Conservation (phyloP, 2,888 invertebrate species). For the Zhengitettix transpicula region DNA sequence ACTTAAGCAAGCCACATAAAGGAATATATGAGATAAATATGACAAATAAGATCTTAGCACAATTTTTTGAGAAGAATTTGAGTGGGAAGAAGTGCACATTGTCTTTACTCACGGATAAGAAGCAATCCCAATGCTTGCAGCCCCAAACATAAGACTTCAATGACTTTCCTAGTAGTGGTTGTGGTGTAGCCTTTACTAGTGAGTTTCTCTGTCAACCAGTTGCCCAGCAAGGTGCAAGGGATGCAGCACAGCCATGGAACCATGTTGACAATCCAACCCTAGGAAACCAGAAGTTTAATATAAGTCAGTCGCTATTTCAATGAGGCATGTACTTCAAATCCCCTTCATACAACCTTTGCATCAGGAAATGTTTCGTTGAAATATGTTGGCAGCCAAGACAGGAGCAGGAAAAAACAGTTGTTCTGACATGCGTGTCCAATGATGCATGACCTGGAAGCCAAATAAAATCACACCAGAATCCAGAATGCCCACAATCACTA, state of each 20-base stretch:
- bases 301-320: background rate
- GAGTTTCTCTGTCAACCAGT: constrained; percentile 40
- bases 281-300: background rate
- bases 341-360: constrained; percentile 28
- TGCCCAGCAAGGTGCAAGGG: constrained; percentile 43
- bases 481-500: background rate
- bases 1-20: too few relatives aligned
- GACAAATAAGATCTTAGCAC: too few relatives aligned
- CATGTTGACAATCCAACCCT: constrained; percentile 55
- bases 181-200: constrained; percentile 34
- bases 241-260: constrained; percentile 50
- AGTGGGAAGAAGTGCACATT: too few relatives aligned
- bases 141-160: constrained; percentile 34
- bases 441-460: constrained; percentile 39
- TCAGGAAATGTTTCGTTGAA: constrained; percentile 52
- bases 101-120: constrained; percentile 20
- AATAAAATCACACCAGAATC: too few relatives aligned
- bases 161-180: constrained; percentile 33
- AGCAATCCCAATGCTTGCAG: constrained; percentile 33
- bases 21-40: too few relatives aligned
- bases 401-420: constrained; percentile 51
- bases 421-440: constrained; percentile 54
- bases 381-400: constrained; percentile 58
- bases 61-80: too few relatives aligned
- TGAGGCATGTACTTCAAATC: background rate